Evolutionary conservation across 1,140 invertebrate species (phyloP), one percentile per base, ranked within the genome.

Genomic region (Plectus sambesii): DNA sequence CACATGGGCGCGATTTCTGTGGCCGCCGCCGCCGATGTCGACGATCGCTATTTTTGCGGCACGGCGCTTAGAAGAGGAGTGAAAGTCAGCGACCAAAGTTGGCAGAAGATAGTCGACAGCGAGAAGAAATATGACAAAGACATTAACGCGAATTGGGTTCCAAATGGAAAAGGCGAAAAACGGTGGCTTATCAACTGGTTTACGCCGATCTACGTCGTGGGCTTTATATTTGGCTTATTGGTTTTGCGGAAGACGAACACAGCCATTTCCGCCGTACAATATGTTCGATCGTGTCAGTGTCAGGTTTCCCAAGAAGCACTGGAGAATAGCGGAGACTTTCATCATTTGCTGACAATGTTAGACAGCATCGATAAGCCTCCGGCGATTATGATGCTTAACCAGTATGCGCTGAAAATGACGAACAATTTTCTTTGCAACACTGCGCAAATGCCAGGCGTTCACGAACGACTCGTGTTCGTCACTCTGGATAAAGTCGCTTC

Each of bases 401-500:
- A 66, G 22, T 56, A 66, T 47, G 63, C 63, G 5, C 50, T 66
- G 26, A 66, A 66, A 47, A 66, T 66, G 65, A 68, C 63, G 6
- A 66, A 64, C 47, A 66, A 68, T 47, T 66, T 66, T 39, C 43
- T 66, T 12, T 66, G 63, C 45, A 66, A 66, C 42, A 66, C 63
- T 2, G 42, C 24, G 33, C 49, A 50, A 8, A 53, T 59, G 26
- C 48, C 60, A 3, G 63, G 65, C 3, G 63, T 51, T n/a, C 63
- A 66, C 42, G 65, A 66, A 23, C 42, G 63, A 3, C 55, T 66
- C 19, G 58, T 66, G 37, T 66, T 66, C 42, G 63, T 66, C 8
- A 66, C 63, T 3, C 37, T 66, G 45, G 63, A 66, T 52, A 47
- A 50, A n/a, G 56, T 44, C n/a, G 62, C 63, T 4, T 35, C 55